Evolutionary conservation across 2,113 vertebrate species (phyloP), one percentile per base, ranked within the genome.

Genomic region (Cheilinus undulatus): DNA sequence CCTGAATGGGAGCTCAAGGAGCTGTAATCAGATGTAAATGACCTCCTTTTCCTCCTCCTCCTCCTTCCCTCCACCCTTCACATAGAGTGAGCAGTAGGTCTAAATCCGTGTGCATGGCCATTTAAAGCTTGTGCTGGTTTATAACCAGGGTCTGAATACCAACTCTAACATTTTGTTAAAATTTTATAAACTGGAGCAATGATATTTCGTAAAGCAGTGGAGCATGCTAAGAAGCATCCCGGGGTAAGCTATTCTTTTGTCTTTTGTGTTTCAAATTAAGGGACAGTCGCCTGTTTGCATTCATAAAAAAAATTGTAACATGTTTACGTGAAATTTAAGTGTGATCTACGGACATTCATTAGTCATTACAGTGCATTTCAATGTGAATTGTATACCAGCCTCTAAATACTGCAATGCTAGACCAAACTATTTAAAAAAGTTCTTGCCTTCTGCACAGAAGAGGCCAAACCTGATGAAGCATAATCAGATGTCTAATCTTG

Each of bases 211-310:
- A 66, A 45, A 24, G 70, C 77, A 15, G 56, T 87, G 19, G 56
- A 84, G 27, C 87, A 90, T 13, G 85, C 78, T 20, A 93, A 78
- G 72, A 92, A 38, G 79, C 82, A 92, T 50, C 92, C 86, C 0
- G 84, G 82, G 0, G 92, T 93, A 66, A 92, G 92, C 36, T 76
- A 62, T 0, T 61, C 69, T n/a, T 1, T 24, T 49, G 38, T 7
- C n/a, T 46, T 22, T 28, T 15, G 12, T 11, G 2, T 7, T 76
- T 46, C 36, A 4, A 10, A 58, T 5, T 48, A 14, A 45, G 9
- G 17, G 3, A n/a, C 28, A 64, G 14, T 12, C 13, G 52, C 26
- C 20, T 48, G 9, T 32, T 62, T 50, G 53, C 10, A 58, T 6
- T 30, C 45, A 1, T 1, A 8, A 22, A 40, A 42, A 8, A 24